Conservation (phyloP, 2,888 invertebrate genomes). For the Tetheella fluctuosa region DNA sequence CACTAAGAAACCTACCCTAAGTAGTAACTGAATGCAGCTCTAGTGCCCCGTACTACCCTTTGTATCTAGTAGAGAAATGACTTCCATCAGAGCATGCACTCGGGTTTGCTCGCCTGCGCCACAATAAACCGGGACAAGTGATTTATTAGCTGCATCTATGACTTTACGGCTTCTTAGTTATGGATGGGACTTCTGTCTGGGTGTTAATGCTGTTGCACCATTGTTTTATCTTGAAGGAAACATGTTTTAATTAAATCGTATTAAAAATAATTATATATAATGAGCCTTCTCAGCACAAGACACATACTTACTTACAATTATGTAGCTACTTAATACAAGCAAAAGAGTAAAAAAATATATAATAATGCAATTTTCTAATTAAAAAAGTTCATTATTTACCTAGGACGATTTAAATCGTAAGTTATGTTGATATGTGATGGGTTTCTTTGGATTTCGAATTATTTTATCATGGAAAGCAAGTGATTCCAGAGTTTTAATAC, state of each 20-base stretch:
- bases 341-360: too few species aligned
- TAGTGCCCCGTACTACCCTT: not conserved
- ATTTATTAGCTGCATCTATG: conserved; percentile 32
- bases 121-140: conserved; percentile 25
- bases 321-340: too few species aligned
- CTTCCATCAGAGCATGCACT: conserved; percentile 16
- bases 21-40: not conserved
- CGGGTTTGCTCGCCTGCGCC: conserved; percentile 15
- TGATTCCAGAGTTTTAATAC: not conserved
- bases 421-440: too few species aligned
- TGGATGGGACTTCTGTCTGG: conserved; percentile 27
- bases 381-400: too few species aligned
- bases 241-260: too few species aligned
- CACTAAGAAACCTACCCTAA: not conserved
- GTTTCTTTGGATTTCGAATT: too few species aligned
- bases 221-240: not conserved
- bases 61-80: conserved; percentile 21
- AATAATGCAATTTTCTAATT: too few species aligned
- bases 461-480: too few species aligned
- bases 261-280: not conserved
- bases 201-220: conserved; percentile 15
- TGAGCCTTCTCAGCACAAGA: too few species aligned
- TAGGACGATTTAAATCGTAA: too few species aligned
- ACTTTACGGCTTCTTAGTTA: conserved; percentile 28
- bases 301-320: too few species aligned